A percentile compares a stretch with the other conserved stretches of the same genome.
Evolutionary conservation across 2,888 invertebrate species (phyloP).

Genomic region (Xylophagus ater): DNA sequence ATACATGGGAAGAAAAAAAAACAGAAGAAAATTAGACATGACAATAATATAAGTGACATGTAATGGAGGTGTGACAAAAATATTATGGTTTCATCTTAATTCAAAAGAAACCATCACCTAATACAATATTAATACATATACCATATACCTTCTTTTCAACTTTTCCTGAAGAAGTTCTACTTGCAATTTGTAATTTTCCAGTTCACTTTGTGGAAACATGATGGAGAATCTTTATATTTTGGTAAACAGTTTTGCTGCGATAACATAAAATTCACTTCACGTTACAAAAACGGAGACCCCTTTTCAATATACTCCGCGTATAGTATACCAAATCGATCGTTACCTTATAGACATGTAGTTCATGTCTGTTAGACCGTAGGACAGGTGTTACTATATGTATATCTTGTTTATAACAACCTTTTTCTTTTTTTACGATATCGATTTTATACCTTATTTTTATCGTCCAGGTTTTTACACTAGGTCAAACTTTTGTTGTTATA

Average conservation of each 20-base stretch:
- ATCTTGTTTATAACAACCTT: no score
- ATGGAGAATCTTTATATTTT: neutral
- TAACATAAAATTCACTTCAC: neutral
- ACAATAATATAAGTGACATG: conserved; percentile 9
- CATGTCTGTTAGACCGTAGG: conserved; percentile 10
- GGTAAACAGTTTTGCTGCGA: no score
- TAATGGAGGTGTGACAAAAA: conserved; percentile 5
- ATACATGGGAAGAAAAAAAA: neutral
- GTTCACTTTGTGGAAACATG: conserved; percentile 27
- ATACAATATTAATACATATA: no score
- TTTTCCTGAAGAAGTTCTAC: conserved; percentile 37
- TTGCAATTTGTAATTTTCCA: conserved; percentile 38
- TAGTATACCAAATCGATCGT: conserved; percentile 1
- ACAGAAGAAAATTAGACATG: neutral
- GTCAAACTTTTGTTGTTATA: no score
- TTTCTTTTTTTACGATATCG: conserved; percentile 3
- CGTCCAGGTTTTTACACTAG: no score
- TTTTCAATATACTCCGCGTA: neutral
- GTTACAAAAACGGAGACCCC: neutral
- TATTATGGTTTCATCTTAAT: no score
- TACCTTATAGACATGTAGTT: neutral
- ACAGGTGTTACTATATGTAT: no score
- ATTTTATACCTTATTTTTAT: no score
- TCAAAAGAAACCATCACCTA: no score
- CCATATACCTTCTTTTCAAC: conserved; percentile 31